These are phyloP conservation scores for Hydrotaea diabolus DNA, from an alignment of 2,888 invertebrate genomes.

Conservation along the genomic window DNA sequence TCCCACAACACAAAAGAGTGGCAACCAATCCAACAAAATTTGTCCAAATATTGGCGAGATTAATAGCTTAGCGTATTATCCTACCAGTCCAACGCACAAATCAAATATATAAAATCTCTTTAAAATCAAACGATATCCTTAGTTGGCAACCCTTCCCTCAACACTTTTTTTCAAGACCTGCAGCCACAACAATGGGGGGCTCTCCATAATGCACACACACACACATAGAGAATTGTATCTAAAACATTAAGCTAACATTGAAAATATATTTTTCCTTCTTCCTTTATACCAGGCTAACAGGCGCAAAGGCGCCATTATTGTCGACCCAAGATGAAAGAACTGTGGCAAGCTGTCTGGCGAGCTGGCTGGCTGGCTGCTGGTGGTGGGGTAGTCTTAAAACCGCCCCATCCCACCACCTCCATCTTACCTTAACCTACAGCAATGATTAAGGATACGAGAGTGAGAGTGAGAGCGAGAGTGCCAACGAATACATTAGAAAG, in stretches of 20 bases:
- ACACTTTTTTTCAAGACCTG: too few species aligned
- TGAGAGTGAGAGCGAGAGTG: not conserved
- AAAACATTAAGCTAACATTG: conserved; percentile 52
- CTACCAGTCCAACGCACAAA: too few species aligned
- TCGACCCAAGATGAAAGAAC: not conserved
- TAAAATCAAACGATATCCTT: too few species aligned
- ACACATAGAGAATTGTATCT: too few species aligned
- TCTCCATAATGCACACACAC: too few species aligned
- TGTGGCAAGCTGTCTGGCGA: not conserved
- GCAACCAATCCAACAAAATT: too few species aligned
- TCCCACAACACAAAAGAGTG: too few species aligned
- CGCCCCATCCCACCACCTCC: not conserved
- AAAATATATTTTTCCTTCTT: conserved; percentile 43
- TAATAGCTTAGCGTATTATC: too few species aligned
- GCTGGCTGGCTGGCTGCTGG: not conserved
- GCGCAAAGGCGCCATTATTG: conserved; percentile 14
- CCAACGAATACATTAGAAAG: not conserved
- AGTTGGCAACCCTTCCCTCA: too few species aligned
- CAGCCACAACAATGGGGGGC: not conserved
- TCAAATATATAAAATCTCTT: too few species aligned
- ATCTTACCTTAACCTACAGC: conserved; percentile 48
- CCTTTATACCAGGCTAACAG: conserved; percentile 46
- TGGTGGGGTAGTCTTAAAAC: not conserved
- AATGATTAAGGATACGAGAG: conserved; percentile 15
- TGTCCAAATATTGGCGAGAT: too few species aligned